Evolutionary conservation across 2,888 invertebrate genomes (phyloP).

Genomic region (Ornithoptera priamus): DNA sequence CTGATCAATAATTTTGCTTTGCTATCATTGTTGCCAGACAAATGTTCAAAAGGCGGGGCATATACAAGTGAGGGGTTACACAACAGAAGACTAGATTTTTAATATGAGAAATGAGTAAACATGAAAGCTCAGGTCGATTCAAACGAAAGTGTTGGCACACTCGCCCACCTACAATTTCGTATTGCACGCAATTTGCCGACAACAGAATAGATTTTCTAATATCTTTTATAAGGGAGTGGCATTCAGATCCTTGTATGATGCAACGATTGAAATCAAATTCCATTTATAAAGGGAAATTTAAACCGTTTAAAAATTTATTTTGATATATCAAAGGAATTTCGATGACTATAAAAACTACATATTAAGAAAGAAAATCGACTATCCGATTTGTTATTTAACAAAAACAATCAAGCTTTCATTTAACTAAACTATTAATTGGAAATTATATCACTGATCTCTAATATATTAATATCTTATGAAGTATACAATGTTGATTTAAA

Average conservation of each 20-base stretch:
- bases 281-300: neutral
- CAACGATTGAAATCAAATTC: neutral
- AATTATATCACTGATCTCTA: too few relatives aligned
- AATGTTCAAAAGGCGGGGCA: neutral
- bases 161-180: conserved; percentile 5
- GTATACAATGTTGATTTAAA: too few relatives aligned
- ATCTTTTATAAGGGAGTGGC: neutral
- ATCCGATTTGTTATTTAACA: too few relatives aligned
- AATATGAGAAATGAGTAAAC: conserved; percentile 14
- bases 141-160: conserved; percentile 12
- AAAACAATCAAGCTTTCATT: too few relatives aligned
- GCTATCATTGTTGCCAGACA: neutral
- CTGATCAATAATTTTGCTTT: too few relatives aligned
- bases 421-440: too few relatives aligned
- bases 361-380: too few relatives aligned
- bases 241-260: neutral
- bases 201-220: conserved; percentile 17
- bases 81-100: neutral
- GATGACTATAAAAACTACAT: neutral
- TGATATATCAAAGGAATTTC: neutral
- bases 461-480: too few relatives aligned
- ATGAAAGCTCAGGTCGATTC: neutral
- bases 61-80: neutral
- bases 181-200: conserved; percentile 8
- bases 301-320: neutral